Evolutionary conservation across 2,797 vertebrate species (phyloP).

Genomic region (Mergus octosetaceus): DNA sequence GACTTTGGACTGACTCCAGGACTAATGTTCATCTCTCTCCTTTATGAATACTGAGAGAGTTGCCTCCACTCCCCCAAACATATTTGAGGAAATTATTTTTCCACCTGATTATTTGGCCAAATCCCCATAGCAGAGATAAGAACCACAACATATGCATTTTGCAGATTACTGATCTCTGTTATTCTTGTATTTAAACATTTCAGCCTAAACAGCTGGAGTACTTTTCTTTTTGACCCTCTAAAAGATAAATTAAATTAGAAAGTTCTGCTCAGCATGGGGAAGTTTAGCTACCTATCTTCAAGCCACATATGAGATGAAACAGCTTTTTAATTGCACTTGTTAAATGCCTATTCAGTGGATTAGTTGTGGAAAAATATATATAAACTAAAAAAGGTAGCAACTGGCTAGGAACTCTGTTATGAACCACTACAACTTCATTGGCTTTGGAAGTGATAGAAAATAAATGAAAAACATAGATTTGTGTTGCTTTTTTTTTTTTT

Average conservation of each 20-base stretch:
- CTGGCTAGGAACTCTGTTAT: not conserved
- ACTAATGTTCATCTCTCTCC: not conserved
- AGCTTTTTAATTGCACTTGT: slow-evolving; percentile 28
- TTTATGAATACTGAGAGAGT: not conserved
- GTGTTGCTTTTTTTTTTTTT: not conserved
- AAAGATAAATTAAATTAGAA: slow-evolving; percentile 36
- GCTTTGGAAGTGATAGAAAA: not conserved
- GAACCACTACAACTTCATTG: not conserved
- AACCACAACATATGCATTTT: not conserved
- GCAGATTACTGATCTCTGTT: slow-evolving; percentile 37
- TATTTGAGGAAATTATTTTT: slow-evolving; percentile 36
- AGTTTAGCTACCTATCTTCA: not conserved
- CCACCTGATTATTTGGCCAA: slow-evolving; percentile 25
- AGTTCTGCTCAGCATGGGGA: not conserved
- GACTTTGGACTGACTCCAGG: slow-evolving; percentile 8
- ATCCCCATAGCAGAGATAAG: slow-evolving; percentile 52
- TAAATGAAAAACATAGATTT: not conserved
- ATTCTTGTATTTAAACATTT: not conserved
- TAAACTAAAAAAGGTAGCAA: not conserved
- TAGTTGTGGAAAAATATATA: not conserved
- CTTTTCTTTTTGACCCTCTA: not conserved
- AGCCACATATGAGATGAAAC: not conserved
- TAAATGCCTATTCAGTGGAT: not conserved
- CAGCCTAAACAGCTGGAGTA: not conserved
- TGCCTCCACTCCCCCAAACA: not conserved